Evolutionary conservation across 2,797 vertebrate species (phyloP), one percentile per base, ranked within the genome.

Genomic region (Propithecus perrieri): DNA sequence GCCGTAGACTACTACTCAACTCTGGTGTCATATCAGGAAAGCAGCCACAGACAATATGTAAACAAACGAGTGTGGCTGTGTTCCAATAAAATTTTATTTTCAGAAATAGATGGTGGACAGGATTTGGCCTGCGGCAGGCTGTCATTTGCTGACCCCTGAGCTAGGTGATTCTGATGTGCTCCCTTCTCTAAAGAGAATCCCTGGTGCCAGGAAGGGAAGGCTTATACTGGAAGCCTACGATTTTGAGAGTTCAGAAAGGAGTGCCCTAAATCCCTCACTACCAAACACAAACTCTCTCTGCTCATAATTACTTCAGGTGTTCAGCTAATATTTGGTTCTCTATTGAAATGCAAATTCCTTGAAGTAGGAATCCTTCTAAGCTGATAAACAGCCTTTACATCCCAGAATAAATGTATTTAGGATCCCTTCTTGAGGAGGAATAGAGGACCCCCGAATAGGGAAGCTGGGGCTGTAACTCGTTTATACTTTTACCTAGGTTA

Each of bases 301-400:
- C 7, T 88, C n/a, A 26, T 84, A 92, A 90, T 95, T 84, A 63
- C 63, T 92, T 90, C 8, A 61, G 53, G 38, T 87, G 88, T 97
- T 95, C 50, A 80, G 20, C 67, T 96, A 88, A 89, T 91, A 94
- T 41, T 97, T 96, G 71, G 80, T 76, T 89, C 75, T 86, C 15
- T n/a, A 35, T 48, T 93, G 65, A 95, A 92, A 86, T 89, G 61
- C 59, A 93, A 84, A 96, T 83, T 89, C 28, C 65, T 10, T 33
- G 53, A 95, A 53, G 41, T 71, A 93, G 33, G 17, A 79, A 76
- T 90, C 72, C 67, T 72, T 89, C 94, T 63, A 96, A 69, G 61
- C 13, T 89, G 67, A 86, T 67, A 72, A 96, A 85, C 10, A 93
- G 33, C 69, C 14, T 90, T 88, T 95, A 65, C 7, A 46, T 53